A percentile compares a stretch with the other conserved stretches of the same genome.
These are phyloP conservation scores for Siniperca obscura DNA, from an alignment of 2,797 vertebrate species.

Conservation along the genomic window DNA sequence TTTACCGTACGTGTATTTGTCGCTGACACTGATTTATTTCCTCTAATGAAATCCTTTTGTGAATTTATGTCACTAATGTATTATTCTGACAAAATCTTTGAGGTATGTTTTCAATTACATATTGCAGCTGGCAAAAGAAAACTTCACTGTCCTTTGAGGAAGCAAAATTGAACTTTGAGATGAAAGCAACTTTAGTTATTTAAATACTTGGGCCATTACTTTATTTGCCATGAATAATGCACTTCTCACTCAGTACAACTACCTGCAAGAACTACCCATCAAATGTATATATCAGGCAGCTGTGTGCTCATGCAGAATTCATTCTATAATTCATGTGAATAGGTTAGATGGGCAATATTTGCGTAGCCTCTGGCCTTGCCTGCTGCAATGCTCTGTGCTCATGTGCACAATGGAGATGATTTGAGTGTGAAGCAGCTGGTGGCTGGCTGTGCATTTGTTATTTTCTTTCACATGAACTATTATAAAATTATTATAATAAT, in stretches of 20 bases:
- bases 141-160: slow-evolving; percentile 20
- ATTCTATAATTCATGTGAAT: slow-evolving; percentile 80
- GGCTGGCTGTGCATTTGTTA: too few relatives aligned
- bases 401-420: not conserved
- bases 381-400: slow-evolving; percentile 65
- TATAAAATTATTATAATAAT: too few relatives aligned
- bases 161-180: slow-evolving; percentile 40
- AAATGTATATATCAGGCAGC: slow-evolving; percentile 72
- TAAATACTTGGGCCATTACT: slow-evolving; percentile 60
- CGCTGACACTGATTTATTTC: slow-evolving; percentile 55
- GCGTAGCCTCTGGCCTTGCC: slow-evolving; percentile 79
- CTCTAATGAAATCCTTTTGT: slow-evolving; percentile 49
- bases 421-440: slow-evolving; percentile 42
- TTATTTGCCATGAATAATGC: slow-evolving; percentile 72
- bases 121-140: slow-evolving; percentile 36
- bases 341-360: slow-evolving; percentile 77
- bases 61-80: slow-evolving; percentile 48
- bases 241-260: slow-evolving; percentile 60
- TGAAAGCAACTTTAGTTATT: slow-evolving; percentile 73
- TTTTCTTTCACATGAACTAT: too few relatives aligned
- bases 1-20: slow-evolving; percentile 26
- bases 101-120: slow-evolving; percentile 59
- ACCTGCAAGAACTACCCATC: slow-evolving; percentile 66
- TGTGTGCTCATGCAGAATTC: slow-evolving; percentile 74
- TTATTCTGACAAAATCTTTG: slow-evolving; percentile 51